Evolutionary conservation across 2,888 invertebrate genomes (phyloP).

Genomic region (Exephanes ischioxanthus): DNA sequence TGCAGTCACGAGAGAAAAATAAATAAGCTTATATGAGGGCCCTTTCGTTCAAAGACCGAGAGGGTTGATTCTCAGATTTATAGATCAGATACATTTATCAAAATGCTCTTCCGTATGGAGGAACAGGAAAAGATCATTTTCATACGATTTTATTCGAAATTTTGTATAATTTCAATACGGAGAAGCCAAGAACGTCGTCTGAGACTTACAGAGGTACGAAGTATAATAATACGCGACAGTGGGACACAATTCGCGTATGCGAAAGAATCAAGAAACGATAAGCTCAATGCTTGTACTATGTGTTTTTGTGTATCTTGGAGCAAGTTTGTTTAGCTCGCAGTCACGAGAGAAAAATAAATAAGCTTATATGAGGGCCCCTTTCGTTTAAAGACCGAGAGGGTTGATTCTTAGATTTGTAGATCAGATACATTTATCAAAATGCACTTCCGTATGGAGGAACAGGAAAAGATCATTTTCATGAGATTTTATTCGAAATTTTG

Average conservation of each 20-base stretch:
- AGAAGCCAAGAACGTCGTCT: too few species aligned
- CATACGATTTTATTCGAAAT: too few species aligned
- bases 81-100: not conserved
- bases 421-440: not conserved
- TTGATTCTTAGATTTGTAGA: not conserved
- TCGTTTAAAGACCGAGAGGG: not conserved
- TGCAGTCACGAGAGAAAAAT: not conserved
- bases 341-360: not conserved
- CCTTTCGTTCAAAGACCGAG: not conserved
- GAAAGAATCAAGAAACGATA: conserved; percentile 54
- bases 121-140: not conserved
- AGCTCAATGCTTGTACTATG: conserved; percentile 40
- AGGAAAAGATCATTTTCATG: too few species aligned
- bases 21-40: not conserved
- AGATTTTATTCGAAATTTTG: too few species aligned
- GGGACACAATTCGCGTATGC: too few species aligned
- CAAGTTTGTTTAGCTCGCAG: conserved; percentile 18
- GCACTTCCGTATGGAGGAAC: not conserved
- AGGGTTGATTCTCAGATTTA: conserved; percentile 5
- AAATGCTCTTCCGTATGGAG: not conserved
- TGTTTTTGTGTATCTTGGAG: conserved; percentile 1
- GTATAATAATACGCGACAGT: too few species aligned
- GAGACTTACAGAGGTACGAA: not conserved
- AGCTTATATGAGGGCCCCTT: not conserved
- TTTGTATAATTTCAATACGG: too few species aligned